Evolutionary conservation across 2,888 invertebrate genomes (phyloP), one percentile per base, ranked within the genome.

Genomic region (Cataglyphis livida): DNA sequence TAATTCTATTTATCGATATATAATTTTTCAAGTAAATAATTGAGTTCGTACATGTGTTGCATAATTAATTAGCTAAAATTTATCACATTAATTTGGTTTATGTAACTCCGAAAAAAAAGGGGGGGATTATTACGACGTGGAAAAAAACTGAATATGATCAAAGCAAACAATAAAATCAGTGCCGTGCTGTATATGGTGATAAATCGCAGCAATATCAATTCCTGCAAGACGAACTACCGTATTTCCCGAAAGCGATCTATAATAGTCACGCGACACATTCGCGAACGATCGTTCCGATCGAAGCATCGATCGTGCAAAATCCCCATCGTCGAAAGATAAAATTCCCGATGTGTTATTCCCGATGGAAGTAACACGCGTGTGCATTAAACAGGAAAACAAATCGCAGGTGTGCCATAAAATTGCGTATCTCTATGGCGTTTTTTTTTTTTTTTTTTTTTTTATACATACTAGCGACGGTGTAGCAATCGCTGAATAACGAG

Each of bases 401-500:
- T 81, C 44, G 65, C 68, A 28, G 73, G 7, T 25, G 78, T 66
- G 59, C 35, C 28, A 59, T 35, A 51, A 32, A 51, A 44, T 54
- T 21, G 21, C 25, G 57, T 51, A 32, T 41, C n/a, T 64, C 15
- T 28, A 18, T 35, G 28, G 32, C 7, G 15, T 21, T 32, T 41
- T 32, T 70, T 41, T 32, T 70, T 87, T 87, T 86, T 85, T 87
- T 21, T 21, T 21, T 21, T 21, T 21, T 21, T 21, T 21, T 21
- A 21, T 81, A 84, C 66, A 84, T 86, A 90, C 85, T n/a, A 78
- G 59, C 75, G 65, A 35, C 84, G 35, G 62, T 64, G 51, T 78
- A 83, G 84, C 84, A 84, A 87, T 85, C 85, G 90, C 59, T 76
- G 88, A 90, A 90, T 89, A 83, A 86, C 87, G 79, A 87, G 87